phyloP scores from a whole-genome alignment of 2,113 vertebrate genomes.

The Mesembrinibis cayennensis region DNA sequence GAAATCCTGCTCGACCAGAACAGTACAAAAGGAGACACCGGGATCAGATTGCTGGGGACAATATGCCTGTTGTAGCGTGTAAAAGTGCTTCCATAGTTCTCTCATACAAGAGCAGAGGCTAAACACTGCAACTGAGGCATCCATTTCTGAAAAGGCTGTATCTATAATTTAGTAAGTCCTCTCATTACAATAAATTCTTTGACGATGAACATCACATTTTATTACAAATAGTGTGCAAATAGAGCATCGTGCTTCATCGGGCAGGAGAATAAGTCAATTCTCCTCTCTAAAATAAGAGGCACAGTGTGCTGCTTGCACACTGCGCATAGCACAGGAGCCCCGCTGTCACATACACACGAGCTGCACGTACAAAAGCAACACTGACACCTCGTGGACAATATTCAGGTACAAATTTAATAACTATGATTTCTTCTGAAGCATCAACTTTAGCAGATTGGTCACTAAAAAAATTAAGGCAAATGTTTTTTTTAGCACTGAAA shows the following conservation, averaged over 20 bases:
- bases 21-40: neutral
- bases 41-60: neutral
- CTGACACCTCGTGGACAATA: constrained; percentile 64
- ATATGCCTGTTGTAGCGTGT: neutral
- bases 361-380: neutral
- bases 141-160: neutral
- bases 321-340: rapidly evolving
- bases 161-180: neutral
- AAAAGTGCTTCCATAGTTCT: neutral
- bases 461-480: neutral
- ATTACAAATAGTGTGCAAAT: neutral
- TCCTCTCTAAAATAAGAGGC: neutral
- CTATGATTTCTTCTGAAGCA: rapidly evolving
- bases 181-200: neutral
- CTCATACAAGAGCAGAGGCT: neutral
- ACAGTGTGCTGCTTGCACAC: neutral
- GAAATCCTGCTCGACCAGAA: neutral
- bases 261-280: neutral
- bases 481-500: rapidly evolving
- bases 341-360: rapidly evolving
- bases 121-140: neutral
- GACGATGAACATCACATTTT: neutral
- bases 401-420: neutral
- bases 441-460: neutral
- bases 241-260: neutral